Base-by-base conservation (phyloP, 2,888 invertebrate species). In the Emesis furor region DNA sequence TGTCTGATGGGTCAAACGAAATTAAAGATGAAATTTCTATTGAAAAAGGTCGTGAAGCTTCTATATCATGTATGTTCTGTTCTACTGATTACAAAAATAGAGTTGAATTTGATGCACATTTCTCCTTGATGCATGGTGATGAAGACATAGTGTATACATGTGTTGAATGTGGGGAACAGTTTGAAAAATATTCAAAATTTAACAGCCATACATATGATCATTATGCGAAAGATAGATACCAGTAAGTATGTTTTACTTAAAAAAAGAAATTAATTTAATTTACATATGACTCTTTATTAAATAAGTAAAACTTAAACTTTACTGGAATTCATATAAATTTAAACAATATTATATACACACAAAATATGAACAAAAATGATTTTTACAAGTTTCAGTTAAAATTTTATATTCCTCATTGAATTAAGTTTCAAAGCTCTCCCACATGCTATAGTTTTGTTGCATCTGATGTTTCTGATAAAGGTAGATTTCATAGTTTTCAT, bases 171-270 rank as follows among this genome's bases (percentile, higher is more conserved):
- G 95, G 95, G 79, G 97, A 97, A 87, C 94, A 96, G 78, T 96
- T 95, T 89, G 95, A 96, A 30, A 97, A 97, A 87, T 97, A 97
- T 91, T 92, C 94, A 0, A 92, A 95, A 42, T 97, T 97, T 88
- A 94, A 96, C 17, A 93, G 96, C 67, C 97, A 98, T 90, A 97
- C 97, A 92, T 97, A 97, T 89, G 92, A 97, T 78, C 97, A 98
- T 89, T 95, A 92, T 69, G 83, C 92, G 76, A 95, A 92, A 91
- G 92, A 92, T 78, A 93, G 92, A 91, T 96, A 93, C 85, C 92
- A 93, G 96, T 96, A 81, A 95, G 95, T 93, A 30, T 12, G 62
- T 76, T 14, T 67, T 51, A 39, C 35, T 59, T 32, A 17, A 37
- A 46, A 62, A 12, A 17, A 2, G 6, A 8, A 5, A 24, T 73